phyloP scores from a whole-genome alignment of 2,113 vertebrate genomes.

The Strix uralensis region DNA sequence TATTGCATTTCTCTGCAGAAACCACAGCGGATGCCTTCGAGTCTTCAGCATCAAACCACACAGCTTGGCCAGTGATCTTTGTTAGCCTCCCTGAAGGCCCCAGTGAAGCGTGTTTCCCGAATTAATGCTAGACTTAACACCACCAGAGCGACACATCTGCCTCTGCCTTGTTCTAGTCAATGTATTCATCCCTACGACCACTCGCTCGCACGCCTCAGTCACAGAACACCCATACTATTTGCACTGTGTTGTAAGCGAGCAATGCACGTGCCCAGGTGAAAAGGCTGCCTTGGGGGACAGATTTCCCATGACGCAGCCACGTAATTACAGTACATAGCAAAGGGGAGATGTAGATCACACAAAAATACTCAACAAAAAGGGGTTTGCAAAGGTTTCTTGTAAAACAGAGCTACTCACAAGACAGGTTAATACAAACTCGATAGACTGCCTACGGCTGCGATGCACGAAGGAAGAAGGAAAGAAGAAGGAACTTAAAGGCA shows the following conservation, averaged over 20 bases:
- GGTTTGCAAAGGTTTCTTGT: neutral
- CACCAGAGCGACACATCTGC: neutral
- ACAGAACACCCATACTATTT: neutral
- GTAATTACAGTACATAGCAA: neutral
- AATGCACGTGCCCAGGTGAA: neutral
- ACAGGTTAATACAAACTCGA: neutral
- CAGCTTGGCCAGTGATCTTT: neutral
- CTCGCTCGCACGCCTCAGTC: neutral
- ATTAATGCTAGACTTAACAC: neutral
- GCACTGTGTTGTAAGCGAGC: neutral
- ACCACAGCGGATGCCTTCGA: neutral
- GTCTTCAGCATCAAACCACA: neutral
- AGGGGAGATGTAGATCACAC: neutral
- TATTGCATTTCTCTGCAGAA: neutral
- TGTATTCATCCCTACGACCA: neutral
- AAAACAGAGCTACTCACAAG: neutral
- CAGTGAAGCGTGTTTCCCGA: accelerated
- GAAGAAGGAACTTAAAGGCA: constrained; percentile 45
- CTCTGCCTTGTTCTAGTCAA: neutral
- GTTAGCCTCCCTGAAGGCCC: neutral
- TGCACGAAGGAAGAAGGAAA: neutral
- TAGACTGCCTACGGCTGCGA: neutral
- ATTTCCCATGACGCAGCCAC: neutral
- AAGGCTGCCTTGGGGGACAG: neutral
- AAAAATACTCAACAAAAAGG: neutral